phyloP scores from a whole-genome alignment of 2,113 vertebrate species.

The Micromys minutus region DNA sequence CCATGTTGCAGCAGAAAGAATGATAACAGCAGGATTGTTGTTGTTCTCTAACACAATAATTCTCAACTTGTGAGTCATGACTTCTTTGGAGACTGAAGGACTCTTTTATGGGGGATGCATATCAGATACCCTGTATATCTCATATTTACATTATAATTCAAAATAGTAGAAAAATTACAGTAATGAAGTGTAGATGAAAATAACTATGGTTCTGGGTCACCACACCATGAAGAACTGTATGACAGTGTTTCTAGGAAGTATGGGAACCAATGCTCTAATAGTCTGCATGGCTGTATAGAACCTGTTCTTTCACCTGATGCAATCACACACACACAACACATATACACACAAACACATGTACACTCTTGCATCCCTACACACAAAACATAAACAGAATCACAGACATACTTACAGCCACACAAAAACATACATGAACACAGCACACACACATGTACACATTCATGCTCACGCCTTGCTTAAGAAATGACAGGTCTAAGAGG shows the following conservation, averaged over 20 bases:
- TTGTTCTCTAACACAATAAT: background rate
- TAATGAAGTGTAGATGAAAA: background rate
- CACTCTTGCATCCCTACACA: too few species aligned
- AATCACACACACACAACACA: too few species aligned
- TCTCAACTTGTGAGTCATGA: too few species aligned
- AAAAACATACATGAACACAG: background rate
- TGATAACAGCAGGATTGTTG: background rate
- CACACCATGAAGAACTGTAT: background rate
- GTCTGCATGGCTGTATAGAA: background rate
- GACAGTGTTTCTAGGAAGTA: background rate
- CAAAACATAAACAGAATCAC: background rate
- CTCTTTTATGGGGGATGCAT: background rate
- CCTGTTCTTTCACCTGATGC: background rate
- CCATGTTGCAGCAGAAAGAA: background rate
- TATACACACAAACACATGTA: background rate
- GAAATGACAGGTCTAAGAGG: constrained; percentile 29
- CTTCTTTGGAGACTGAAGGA: background rate
- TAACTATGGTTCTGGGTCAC: background rate
- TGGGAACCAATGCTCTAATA: background rate
- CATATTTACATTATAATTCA: background rate
- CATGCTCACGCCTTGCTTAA: background rate
- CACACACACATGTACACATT: background rate
- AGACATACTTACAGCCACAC: background rate
- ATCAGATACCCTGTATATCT: background rate
- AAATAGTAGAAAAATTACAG: background rate